Percentiles rank a stretch among this genome's conserved stretches.
These are phyloP conservation scores for Drosophila greeni DNA, from an alignment of 2,888 invertebrate species.

Conservation along the genomic window DNA sequence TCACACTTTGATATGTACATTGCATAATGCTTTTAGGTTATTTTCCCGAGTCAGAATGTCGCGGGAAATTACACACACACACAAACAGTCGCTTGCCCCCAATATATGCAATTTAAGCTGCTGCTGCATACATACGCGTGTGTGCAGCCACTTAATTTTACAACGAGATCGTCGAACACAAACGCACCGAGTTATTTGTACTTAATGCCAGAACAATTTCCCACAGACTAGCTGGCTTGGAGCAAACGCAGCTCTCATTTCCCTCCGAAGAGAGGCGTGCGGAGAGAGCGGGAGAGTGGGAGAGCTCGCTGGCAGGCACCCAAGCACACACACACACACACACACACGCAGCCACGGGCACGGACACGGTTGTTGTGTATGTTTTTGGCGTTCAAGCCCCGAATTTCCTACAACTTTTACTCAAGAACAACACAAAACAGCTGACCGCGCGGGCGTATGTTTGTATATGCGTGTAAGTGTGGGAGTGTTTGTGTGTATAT, in stretches of 20 bases:
- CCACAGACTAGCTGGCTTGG: constrained; percentile 43
- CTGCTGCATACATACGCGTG: constrained; percentile 19
- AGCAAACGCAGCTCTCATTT: constrained; percentile 39
- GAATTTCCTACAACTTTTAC: constrained; percentile 36
- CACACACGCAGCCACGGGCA: constrained; percentile 4
- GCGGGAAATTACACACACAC: constrained; percentile 23
- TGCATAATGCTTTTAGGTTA: constrained; percentile 64
- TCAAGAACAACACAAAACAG: constrained; percentile 69
- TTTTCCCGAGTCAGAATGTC: constrained; percentile 50
- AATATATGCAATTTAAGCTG: not conserved
- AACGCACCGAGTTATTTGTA: constrained; percentile 53
- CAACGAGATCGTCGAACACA: constrained; percentile 54
- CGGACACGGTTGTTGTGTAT: constrained; percentile 7
- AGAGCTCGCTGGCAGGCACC: not conserved
- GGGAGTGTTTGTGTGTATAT: constrained; percentile 10
- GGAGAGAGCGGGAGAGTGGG: constrained; percentile 12
- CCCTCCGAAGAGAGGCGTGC: constrained; percentile 7
- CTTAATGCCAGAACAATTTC: constrained; percentile 44
- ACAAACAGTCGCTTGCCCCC: not conserved
- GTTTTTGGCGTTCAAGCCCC: constrained; percentile 8
- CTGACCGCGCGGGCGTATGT: constrained; percentile 48
- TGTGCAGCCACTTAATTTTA: constrained; percentile 44
- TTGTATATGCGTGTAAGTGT: constrained; percentile 6
- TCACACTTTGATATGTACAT: constrained; percentile 36
- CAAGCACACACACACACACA: constrained; percentile 1